Base-by-base conservation (phyloP, 2,888 invertebrate species). In the Clusia tigrina region DNA sequence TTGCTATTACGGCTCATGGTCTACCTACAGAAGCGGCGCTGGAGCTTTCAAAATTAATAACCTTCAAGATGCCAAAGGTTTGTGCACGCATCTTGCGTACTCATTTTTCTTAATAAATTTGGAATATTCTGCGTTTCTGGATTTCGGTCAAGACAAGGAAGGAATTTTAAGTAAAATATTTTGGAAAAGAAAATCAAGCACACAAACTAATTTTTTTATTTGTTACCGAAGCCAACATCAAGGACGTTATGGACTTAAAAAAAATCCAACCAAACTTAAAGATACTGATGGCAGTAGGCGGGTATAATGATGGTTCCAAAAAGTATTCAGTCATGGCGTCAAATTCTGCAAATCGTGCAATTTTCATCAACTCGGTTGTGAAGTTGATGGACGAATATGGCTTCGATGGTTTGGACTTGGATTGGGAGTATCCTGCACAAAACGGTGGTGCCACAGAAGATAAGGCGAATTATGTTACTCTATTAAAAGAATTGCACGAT, bases 251-350 rank as follows among this genome's bases (percentile, higher is more conserved):
- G 1, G 64, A 51, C 2, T 51, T 70, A 20, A 70, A 68, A 42
- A 1, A 54, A 1, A 26, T 24, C 20, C 68, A 68, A 55, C 61
- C 63, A 0, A 51, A 64, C 2, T 53, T 71, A 15, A 93, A 93
- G 81, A 91, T 93, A 0, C 84, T 93, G 1, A 85, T 95, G 10
- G 95, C 94, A 1, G 88, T 96, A 60, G 96, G 96, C 10, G 96
- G 96, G 0, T 95, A 95, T 95, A 95, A 93, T 77, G 94, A 95
- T 83, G 94, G 94, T 0, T 91, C 91, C 0, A 92, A 91, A 2
- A 94, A 94, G 78, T 94, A 94, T 82, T 92, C 93, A 2, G 86
- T 89, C 51, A 85, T 94, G 48, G 93, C 92, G 0, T 91, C 91
- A 79, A 90, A 88, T 77, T 86, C 89, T 0, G 83, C 86, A 0